Evolutionary conservation across 2,797 vertebrate species (phyloP).

Genomic region (Ambastaia sidthimunki): DNA sequence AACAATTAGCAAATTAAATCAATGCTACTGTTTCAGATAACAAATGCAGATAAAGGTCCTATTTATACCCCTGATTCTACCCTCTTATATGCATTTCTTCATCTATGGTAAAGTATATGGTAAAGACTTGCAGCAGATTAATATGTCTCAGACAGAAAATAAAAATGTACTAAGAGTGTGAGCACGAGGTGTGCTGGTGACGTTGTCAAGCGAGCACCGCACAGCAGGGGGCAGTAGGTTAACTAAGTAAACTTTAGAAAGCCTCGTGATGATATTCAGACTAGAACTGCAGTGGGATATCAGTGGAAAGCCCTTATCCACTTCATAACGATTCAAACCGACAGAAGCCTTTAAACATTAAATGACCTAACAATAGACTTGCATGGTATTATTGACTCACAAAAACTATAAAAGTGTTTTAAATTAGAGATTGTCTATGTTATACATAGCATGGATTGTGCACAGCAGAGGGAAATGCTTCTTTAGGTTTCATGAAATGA

Average conservation of each 20-base stretch:
- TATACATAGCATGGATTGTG: background rate
- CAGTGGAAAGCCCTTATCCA: conserved; percentile 53
- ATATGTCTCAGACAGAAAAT: conserved; percentile 33
- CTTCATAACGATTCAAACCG: background rate
- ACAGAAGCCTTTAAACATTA: conserved; percentile 29
- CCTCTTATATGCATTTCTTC: background rate
- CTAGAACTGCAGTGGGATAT: conserved; percentile 1
- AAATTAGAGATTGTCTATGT: background rate
- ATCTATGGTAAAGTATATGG: conserved; percentile 27
- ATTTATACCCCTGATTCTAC: background rate
- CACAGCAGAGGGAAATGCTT: background rate
- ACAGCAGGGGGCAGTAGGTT: conserved; percentile 63
- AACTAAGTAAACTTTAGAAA: conserved; percentile 37
- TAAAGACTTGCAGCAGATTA: conserved; percentile 39
- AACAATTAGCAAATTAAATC: background rate
- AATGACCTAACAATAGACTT: conserved; percentile 25
- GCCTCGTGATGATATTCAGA: conserved; percentile 65
- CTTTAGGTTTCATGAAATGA: background rate
- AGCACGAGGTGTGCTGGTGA: conserved; percentile 15
- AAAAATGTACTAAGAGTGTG: conserved; percentile 1
- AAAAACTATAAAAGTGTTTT: conserved; percentile 4
- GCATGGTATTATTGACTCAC: background rate
- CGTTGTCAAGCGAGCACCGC: conserved; percentile 11
- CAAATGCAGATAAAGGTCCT: background rate
- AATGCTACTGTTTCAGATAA: background rate